Conservation (phyloP, 1,140 invertebrate genomes). For the Leptestheria dahalacensis region DNA sequence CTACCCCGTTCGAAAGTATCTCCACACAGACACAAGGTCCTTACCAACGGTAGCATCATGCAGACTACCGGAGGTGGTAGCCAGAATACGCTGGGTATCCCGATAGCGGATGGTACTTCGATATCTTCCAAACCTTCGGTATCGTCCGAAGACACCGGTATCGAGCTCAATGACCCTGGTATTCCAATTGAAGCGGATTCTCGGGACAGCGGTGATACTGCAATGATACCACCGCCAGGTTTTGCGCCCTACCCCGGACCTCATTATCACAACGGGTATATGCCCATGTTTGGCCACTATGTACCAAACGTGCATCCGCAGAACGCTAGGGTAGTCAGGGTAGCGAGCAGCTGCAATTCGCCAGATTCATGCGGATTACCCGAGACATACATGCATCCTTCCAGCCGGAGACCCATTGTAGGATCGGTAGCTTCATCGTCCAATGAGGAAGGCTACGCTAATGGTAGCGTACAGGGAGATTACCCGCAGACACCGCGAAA, state of each 20-base stretch:
- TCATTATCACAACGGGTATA: background rate
- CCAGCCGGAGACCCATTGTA: background rate
- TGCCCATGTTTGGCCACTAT: background rate
- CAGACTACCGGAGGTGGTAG: background rate
- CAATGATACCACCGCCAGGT: background rate
- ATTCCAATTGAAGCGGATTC: background rate
- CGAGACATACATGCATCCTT: background rate
- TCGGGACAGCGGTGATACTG: conserved; percentile 6
- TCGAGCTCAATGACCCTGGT: background rate
- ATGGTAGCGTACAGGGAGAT: background rate
- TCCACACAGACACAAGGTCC: conserved; percentile 12
- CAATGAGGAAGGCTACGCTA: background rate
- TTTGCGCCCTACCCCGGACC: background rate
- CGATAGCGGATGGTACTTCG: conserved; percentile 10
- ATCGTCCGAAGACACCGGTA: conserved; percentile 15
- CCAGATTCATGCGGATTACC: background rate
- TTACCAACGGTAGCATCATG: conserved; percentile 17
- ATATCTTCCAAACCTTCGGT: conserved; percentile 17
- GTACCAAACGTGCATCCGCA: background rate
- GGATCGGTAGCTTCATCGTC: background rate
- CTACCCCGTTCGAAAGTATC: conserved; percentile 13
- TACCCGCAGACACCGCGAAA: background rate
- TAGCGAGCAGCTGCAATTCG: background rate
- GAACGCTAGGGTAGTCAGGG: background rate
- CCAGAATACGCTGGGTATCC: background rate